These are phyloP conservation scores for Ceratosolen fusciceps DNA, from an alignment of 1,140 invertebrate genomes.

Conservation along the genomic window DNA sequence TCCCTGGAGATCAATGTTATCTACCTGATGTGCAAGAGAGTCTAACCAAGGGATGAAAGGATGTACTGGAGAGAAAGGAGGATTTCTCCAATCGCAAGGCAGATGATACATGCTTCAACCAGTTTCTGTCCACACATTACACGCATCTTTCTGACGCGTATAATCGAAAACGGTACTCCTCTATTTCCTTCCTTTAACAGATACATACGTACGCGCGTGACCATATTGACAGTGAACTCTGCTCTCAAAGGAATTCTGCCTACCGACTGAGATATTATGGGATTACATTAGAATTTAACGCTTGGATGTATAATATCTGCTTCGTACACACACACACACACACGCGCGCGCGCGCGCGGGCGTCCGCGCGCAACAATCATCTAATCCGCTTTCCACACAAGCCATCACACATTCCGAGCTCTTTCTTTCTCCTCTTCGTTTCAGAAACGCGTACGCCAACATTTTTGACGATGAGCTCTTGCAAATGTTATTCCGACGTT, in stretches of 20 bases:
- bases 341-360: too few relatives aligned
- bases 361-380: too few relatives aligned
- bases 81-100: neutral
- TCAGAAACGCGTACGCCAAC: too few relatives aligned
- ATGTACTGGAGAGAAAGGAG: neutral
- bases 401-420: too few relatives aligned
- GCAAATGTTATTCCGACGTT: neutral
- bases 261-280: conserved; percentile 47
- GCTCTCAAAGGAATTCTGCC: neutral
- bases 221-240: neutral
- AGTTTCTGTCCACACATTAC: conserved; percentile 23
- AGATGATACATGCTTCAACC: neutral
- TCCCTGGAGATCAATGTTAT: neutral
- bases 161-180: conserved; percentile 38
- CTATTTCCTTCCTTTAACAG: conserved; percentile 28
- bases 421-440: too few relatives aligned
- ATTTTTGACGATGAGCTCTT: neutral
- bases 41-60: neutral
- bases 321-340: too few relatives aligned
- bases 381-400: too few relatives aligned
- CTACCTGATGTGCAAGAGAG: neutral
- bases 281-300: conserved; percentile 36
- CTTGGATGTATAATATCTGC: conserved; percentile 12
- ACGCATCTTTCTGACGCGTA: conserved; percentile 52
- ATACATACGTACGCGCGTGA: conserved; percentile 4